A percentile compares a stretch with the other conserved stretches of the same genome.
Evolutionary conservation across 2,113 vertebrate genomes (phyloP).

Genomic region (Bettongia penicillata): DNA sequence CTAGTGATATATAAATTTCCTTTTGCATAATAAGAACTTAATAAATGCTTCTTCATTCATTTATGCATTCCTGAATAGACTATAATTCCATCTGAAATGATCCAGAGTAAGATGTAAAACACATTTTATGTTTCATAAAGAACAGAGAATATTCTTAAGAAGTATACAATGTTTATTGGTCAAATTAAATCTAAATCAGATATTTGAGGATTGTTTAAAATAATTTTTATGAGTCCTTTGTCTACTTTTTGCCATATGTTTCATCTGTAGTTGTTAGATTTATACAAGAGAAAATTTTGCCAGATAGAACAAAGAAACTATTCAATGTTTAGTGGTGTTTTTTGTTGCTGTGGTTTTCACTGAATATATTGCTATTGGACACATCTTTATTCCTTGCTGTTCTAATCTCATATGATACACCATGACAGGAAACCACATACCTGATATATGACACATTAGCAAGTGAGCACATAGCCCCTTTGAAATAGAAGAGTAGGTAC

Average conservation of each 20-base stretch:
- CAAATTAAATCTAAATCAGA: background rate
- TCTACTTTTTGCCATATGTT: background rate
- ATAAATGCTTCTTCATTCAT: background rate
- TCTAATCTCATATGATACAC: no score
- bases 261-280: background rate
- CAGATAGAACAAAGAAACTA: background rate
- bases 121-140: background rate
- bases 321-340: no score
- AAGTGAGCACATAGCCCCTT: no score
- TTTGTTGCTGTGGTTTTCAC: background rate
- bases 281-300: background rate
- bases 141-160: background rate
- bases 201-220: background rate
- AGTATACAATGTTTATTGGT: background rate
- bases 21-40: background rate
- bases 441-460: no score
- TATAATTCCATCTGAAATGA: background rate
- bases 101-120: background rate
- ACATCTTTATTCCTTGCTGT: background rate
- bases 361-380: background rate
- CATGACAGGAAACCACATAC: no score
- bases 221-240: background rate
- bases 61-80: background rate
- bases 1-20: background rate
- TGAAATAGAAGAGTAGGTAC: no score